These are phyloP conservation scores for Ophion obscuratus DNA, from an alignment of 2,888 invertebrate genomes.

Conservation along the genomic window DNA sequence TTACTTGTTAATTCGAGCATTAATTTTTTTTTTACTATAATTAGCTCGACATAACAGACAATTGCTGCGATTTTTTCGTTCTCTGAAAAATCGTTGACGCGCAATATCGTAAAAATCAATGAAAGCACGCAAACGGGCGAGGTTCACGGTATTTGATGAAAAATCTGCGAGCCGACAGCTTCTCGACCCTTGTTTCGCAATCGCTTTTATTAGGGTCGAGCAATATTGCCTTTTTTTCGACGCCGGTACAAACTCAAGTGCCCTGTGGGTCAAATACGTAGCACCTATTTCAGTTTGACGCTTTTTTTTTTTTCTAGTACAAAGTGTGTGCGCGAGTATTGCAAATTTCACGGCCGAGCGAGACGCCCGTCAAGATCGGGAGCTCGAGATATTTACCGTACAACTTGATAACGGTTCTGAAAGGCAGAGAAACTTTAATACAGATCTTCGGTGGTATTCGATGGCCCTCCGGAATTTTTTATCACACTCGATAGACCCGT, in stretches of 20 bases:
- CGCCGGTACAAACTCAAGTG: background rate
- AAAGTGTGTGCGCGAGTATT: slow-evolving; percentile 27
- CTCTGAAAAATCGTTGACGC: background rate
- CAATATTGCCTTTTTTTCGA: slow-evolving; percentile 9
- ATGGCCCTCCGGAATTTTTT: background rate
- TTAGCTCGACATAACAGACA: too few species aligned
- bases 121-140: background rate
- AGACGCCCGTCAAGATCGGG: background rate
- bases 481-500: too few species aligned
- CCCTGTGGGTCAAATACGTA: background rate
- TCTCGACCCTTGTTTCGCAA: slow-evolving; percentile 14
- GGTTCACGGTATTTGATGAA: slow-evolving; percentile 22
- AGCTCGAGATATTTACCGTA: slow-evolving; percentile 4
- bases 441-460: background rate
- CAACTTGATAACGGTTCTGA: background rate
- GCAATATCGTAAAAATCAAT: slow-evolving; percentile 36
- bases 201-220: slow-evolving; percentile 24
- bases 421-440: background rate
- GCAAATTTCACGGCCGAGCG: slow-evolving; percentile 7
- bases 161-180: slow-evolving; percentile 26
- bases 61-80: background rate
- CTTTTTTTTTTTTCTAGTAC: slow-evolving; percentile 15
- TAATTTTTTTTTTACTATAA: too few species aligned
- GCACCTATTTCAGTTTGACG: background rate
- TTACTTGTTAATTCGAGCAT: too few species aligned